Evolutionary conservation across 2,888 invertebrate species (phyloP).

Genomic region (Sympetrum striolatum): DNA sequence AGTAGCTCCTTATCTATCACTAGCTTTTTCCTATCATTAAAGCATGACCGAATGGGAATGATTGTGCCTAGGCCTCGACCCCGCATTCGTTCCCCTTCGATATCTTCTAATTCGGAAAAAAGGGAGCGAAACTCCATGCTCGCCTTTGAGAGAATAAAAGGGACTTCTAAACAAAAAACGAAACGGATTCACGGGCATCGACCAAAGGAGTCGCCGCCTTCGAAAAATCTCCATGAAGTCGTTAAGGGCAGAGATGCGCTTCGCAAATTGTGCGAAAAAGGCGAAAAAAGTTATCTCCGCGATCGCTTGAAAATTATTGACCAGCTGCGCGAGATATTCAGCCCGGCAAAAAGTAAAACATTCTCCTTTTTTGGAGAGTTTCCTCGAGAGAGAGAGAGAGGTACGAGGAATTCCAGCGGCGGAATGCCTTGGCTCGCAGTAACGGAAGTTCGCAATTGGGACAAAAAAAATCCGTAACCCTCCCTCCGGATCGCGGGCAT

Average conservation of each 20-base stretch:
- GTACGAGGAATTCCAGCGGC: neutral
- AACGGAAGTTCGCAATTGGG: slow-evolving; percentile 13
- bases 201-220: neutral
- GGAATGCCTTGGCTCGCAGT: neutral
- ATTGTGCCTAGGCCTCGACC: too few species aligned
- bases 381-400: neutral
- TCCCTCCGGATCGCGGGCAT: neutral
- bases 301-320: neutral
- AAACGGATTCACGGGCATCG: too few species aligned
- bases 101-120: too few species aligned
- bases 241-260: neutral
- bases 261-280: neutral
- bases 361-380: neutral
- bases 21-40: too few species aligned
- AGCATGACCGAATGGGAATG: too few species aligned
- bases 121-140: too few species aligned
- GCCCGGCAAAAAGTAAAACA: neutral
- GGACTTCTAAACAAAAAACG: too few species aligned
- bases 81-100: too few species aligned
- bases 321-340: neutral
- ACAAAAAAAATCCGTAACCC: neutral
- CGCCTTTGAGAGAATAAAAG: too few species aligned
- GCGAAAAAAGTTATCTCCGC: neutral
- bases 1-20: too few species aligned
- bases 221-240: neutral